Percentiles rank a stretch among this genome's conserved stretches.
Conservation (phyloP, 2,113 vertebrate genomes). For the Agapornis roseicollis region DNA sequence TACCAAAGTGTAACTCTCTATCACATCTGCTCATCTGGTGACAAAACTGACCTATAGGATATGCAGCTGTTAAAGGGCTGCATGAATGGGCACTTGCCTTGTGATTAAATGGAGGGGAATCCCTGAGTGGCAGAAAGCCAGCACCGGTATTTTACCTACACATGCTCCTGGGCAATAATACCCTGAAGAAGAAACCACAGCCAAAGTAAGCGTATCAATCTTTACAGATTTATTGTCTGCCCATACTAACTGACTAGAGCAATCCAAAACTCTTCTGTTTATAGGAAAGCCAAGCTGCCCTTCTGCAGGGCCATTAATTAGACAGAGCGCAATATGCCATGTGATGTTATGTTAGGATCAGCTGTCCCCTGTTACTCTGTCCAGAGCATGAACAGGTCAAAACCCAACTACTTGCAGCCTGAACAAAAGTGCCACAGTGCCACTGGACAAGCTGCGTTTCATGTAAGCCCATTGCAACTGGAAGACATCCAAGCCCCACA, state of each 20-base stretch:
- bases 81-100: not conserved
- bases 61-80: not conserved
- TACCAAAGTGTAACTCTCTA: not conserved
- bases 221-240: not conserved
- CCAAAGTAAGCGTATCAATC: not conserved
- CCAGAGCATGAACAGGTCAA: accelerated
- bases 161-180: not conserved
- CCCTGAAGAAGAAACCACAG: not conserved
- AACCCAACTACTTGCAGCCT: not conserved
- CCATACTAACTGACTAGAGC: not conserved
- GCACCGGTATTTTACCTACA: not conserved
- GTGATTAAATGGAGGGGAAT: not conserved
- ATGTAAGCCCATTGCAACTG: not conserved
- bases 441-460: not conserved
- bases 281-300: not conserved
- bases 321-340: not conserved
- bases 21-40: not conserved
- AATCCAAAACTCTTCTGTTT: not conserved
- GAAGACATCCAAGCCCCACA: not conserved
- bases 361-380: not conserved
- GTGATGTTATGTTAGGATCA: not conserved
- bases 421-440: not conserved
- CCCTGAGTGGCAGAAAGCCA: not conserved
- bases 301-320: not conserved
- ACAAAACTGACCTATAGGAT: not conserved